These are phyloP conservation scores for Polylopha cassiicola DNA, from an alignment of 2,888 invertebrate species.

Conservation along the genomic window DNA sequence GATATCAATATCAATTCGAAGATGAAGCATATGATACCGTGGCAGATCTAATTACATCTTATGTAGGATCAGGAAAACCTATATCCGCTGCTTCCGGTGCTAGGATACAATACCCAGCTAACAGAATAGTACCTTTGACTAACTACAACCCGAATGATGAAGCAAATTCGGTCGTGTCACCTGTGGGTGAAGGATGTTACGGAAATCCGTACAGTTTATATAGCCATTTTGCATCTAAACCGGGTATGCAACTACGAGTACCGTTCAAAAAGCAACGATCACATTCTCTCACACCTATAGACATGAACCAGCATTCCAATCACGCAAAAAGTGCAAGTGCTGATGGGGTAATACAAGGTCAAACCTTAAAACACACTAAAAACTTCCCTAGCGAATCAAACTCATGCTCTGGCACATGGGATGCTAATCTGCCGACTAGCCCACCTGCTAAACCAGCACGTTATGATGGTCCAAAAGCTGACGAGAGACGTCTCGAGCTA, in stretches of 20 bases:
- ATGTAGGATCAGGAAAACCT: conserved; percentile 92
- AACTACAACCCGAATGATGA: conserved; percentile 76
- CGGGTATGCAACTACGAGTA: conserved; percentile 58
- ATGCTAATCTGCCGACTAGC: conserved; percentile 75
- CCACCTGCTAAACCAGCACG: conserved; percentile 78
- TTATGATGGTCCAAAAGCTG: conserved; percentile 74
- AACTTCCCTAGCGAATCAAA: conserved; percentile 68
- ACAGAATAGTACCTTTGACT: conserved; percentile 86
- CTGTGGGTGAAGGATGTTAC: conserved; percentile 51
- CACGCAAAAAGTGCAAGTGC: conserved; percentile 83
- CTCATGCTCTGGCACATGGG: conserved; percentile 70
- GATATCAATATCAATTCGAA: conserved; percentile 95
- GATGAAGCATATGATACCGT: conserved; percentile 96
- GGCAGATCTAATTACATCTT: conserved; percentile 94
- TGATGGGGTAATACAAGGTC: conserved; percentile 81
- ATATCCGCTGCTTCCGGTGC: conserved; percentile 94
- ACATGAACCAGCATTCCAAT: conserved; percentile 62
- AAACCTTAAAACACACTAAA: conserved; percentile 58
- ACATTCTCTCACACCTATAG: conserved; percentile 85
- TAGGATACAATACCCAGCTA: conserved; percentile 89
- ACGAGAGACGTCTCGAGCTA: conserved; percentile 80
- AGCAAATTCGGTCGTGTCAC: conserved; percentile 51
- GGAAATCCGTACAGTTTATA: conserved; percentile 70
- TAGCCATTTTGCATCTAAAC: conserved; percentile 64
- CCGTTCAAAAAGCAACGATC: conserved; percentile 81